Percentiles rank a stretch among this genome's conserved stretches.
phyloP scores from a whole-genome alignment of 2,113 vertebrate genomes.

The Calonectris borealis region DNA sequence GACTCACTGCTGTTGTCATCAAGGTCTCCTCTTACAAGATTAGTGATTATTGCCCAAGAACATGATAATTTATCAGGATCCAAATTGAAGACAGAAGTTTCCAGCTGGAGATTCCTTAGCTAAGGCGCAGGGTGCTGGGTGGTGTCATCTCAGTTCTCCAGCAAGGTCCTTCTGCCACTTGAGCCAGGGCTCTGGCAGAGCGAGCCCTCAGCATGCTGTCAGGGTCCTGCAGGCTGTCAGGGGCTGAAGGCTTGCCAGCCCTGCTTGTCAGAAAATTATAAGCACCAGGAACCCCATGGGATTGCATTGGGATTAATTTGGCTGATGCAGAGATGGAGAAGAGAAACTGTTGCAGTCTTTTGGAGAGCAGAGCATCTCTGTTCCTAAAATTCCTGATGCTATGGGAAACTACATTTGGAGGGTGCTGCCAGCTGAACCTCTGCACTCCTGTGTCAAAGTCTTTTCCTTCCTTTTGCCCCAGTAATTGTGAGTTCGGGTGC shows the following conservation, averaged over 20 bases:
- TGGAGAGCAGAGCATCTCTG: background rate
- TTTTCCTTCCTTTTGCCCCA: background rate
- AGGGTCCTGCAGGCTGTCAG: background rate
- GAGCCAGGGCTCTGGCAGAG: background rate
- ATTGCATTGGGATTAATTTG: rapidly evolving
- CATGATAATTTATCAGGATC: background rate
- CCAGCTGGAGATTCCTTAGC: background rate
- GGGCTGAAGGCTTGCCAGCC: background rate
- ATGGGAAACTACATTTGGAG: background rate
- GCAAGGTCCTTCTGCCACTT: background rate
- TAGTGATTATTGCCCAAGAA: background rate
- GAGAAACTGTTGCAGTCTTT: background rate
- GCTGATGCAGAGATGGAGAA: background rate
- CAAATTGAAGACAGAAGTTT: background rate
- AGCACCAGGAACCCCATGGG: background rate
- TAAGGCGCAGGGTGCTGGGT: background rate
- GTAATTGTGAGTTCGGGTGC: background rate
- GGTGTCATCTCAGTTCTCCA: background rate
- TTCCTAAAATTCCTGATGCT: background rate
- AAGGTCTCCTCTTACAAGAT: background rate
- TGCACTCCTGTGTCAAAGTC: background rate
- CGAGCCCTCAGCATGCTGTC: background rate
- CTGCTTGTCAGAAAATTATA: rapidly evolving
- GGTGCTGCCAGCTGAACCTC: background rate
- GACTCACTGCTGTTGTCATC: background rate